These are phyloP conservation scores for Platypus cylindrus DNA, from an alignment of 2,888 invertebrate species.

Conservation along the genomic window DNA sequence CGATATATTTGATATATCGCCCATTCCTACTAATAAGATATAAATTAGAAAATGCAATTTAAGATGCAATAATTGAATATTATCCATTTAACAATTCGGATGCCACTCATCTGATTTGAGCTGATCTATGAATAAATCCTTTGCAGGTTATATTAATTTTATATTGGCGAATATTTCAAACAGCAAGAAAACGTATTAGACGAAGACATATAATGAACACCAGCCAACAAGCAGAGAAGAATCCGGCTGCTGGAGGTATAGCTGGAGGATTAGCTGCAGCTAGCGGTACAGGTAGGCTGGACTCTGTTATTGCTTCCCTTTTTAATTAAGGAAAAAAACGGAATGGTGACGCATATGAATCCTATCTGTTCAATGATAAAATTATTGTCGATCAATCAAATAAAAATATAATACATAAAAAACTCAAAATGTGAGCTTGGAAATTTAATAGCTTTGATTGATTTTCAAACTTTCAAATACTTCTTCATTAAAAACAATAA, in stretches of 20 bases:
- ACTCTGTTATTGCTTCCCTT: not conserved
- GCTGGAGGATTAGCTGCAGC: constrained; percentile 48
- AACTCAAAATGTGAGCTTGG: too few species aligned
- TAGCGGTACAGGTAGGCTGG: constrained; percentile 50
- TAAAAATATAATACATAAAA: too few species aligned
- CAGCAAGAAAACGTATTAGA: constrained; percentile 75
- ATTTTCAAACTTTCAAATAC: too few species aligned
- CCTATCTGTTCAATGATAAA: not conserved
- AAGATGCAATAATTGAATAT: not conserved
- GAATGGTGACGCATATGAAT: not conserved
- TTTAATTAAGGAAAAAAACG: too few species aligned
- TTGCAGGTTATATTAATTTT: constrained; percentile 62
- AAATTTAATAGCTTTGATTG: too few species aligned
- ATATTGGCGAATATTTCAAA: constrained; percentile 84
- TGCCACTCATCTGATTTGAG: not conserved
- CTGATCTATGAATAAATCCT: not conserved
- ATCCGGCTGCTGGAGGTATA: constrained; percentile 38
- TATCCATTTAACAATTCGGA: too few species aligned
- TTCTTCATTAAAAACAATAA: too few species aligned
- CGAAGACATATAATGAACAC: constrained; percentile 46
- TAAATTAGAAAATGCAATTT: too few species aligned
- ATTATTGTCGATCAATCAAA: not conserved
- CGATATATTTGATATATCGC: too few species aligned
- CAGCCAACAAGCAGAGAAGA: constrained; percentile 28
- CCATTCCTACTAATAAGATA: too few species aligned